Base-by-base conservation (phyloP, 2,797 vertebrate genomes). In the Perodicticus potto region DNA sequence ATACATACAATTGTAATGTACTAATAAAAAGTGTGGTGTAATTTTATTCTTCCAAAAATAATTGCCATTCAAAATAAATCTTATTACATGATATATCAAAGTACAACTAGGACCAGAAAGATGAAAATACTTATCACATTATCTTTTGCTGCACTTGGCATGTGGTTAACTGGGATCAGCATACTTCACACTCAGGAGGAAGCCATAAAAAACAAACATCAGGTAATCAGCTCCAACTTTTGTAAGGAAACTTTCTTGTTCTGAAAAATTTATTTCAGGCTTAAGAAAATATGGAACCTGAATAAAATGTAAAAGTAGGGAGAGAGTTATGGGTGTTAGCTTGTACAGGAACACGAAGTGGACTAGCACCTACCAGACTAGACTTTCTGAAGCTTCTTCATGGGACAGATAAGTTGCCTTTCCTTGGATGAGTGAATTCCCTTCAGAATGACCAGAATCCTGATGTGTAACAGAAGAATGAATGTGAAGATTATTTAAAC, bases 41-140 rank as follows among this genome's bases (percentile, higher is more conserved):
- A 53, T 91, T 92, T 93, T 91, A 94, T 72, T 3, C 4, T 13
- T 65, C 32, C 57, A 27, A 53, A 72, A 86, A 89, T 76, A 55
- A 55, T 19, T 57, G 20, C 7, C 76, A 89, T 34, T 86, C 76
- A 93, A 73, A 96, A 74, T 40, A 40, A 78, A 74, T 82, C 29
- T 70, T 83, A 72, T 76, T 70, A 8, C 25, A 55, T 70, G n/a
- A 29, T 61, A 72, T 0, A 73, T 37, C 73, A 91, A 49, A 74
- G 40, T 78, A 82, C 40, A 96, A 70, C 4, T 45, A 65, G 43
- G 55, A 73, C 70, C 65, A 86, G 63, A 78, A 77, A 83, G 53
- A 85, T 93, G 59, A 83, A 89, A 81, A 14, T 86, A 76, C 69
- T 94, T 88, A 74, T 74, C 57, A 88, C 43, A 57, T 91, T 86